Evolutionary conservation across 2,113 vertebrate species (phyloP).

Genomic region (Rhagologus leucostigma): DNA sequence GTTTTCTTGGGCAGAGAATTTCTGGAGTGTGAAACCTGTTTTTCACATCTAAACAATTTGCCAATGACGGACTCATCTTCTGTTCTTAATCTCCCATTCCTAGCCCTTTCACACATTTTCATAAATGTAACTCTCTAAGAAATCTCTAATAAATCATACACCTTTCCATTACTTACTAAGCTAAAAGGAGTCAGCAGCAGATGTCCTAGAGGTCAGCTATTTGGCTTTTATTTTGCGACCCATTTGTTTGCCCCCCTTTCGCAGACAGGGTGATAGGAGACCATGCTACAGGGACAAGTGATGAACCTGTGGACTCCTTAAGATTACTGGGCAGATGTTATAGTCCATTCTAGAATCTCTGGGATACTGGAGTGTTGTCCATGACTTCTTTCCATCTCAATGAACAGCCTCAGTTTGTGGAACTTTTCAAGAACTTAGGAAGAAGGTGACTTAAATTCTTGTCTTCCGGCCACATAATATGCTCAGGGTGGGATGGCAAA

Average conservation of each 20-base stretch:
- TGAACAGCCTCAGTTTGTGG: neutral
- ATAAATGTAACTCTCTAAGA: neutral
- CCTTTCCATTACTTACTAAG: neutral
- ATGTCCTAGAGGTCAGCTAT: neutral
- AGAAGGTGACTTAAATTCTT: neutral
- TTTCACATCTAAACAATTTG: neutral
- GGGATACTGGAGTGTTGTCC: neutral
- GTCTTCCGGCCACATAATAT: neutral
- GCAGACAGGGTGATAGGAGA: neutral
- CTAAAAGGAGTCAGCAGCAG: neutral
- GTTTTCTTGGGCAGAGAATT: neutral
- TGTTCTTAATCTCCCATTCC: neutral
- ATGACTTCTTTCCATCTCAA: neutral
- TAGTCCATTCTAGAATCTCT: neutral
- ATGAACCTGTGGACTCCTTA: neutral
- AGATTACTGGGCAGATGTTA: neutral
- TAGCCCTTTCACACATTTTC: neutral
- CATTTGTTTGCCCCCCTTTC: neutral
- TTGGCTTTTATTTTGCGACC: neutral
- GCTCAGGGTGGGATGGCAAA: neutral
- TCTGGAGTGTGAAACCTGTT: neutral
- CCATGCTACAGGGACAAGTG: neutral
- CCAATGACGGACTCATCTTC: neutral
- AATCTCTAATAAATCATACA: neutral
- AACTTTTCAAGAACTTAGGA: neutral